Percentiles rank a stretch among this genome's conserved stretches.
Evolutionary conservation across 2,113 vertebrate genomes (phyloP).

Genomic region (Cygnus atratus): DNA sequence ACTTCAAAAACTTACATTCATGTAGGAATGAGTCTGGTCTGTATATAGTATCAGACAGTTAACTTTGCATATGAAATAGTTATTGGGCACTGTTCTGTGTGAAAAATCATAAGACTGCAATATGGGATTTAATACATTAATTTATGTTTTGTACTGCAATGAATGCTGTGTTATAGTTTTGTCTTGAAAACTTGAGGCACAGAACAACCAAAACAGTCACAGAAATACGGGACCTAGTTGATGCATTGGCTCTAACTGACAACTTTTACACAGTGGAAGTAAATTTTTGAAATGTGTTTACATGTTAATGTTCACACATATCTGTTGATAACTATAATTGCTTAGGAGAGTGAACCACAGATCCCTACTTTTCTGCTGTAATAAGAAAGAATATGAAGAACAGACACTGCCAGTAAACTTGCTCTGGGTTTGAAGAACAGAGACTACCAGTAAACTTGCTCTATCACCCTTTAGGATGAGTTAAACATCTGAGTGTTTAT

Average conservation of each 20-base stretch:
- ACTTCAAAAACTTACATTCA: not conserved
- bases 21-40: not conserved
- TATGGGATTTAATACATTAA: not conserved
- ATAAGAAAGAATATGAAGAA: not conserved
- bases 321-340: not conserved
- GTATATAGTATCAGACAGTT: not conserved
- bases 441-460: not conserved
- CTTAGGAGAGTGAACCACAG: not conserved
- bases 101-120: not conserved
- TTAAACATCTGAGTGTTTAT: not conserved
- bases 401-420: not conserved
- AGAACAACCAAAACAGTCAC: not conserved
- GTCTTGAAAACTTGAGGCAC: not conserved
- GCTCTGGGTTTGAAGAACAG: not conserved
- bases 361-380: not conserved
- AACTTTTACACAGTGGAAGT: not conserved
- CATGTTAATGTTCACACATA: accelerated
- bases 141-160: not conserved
- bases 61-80: not conserved
- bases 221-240: accelerated
- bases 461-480: not conserved
- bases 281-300: not conserved
- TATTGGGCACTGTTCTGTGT: not conserved
- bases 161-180: not conserved
- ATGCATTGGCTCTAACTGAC: not conserved